phyloP scores from a whole-genome alignment of 2,888 invertebrate genomes.

The Orchesellides sinensis region DNA sequence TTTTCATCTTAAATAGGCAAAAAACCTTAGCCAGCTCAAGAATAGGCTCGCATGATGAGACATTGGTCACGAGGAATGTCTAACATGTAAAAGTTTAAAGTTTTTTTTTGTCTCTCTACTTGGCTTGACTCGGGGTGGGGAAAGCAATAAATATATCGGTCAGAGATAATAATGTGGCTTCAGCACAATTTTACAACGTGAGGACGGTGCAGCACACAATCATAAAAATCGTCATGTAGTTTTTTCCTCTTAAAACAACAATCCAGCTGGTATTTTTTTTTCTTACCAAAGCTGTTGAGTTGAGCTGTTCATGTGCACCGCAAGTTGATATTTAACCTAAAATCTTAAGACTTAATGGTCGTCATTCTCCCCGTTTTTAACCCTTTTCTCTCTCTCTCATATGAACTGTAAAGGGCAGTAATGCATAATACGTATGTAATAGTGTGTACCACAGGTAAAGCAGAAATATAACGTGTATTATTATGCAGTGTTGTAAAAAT shows the following conservation, averaged over 20 bases:
- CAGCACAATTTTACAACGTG: slow-evolving; percentile 47
- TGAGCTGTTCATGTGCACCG: slow-evolving; percentile 11
- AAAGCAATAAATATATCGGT: slow-evolving; percentile 65
- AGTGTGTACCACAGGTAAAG: background rate
- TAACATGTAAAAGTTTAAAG: slow-evolving; percentile 4
- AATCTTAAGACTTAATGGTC: slow-evolving; percentile 42
- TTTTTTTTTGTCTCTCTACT: background rate
- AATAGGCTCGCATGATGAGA: no score
- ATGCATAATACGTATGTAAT: background rate
- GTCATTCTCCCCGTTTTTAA: slow-evolving; percentile 36
- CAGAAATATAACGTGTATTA: slow-evolving; percentile 22
- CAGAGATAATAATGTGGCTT: slow-evolving; percentile 53
- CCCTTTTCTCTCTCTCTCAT: slow-evolving; percentile 24
- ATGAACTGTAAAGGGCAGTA: background rate
- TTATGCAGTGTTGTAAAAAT: slow-evolving; percentile 43
- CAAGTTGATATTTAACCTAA: slow-evolving; percentile 47
- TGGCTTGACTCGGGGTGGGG: slow-evolving; percentile 56
- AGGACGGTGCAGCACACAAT: slow-evolving; percentile 46
- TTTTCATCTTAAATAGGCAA: slow-evolving; percentile 50
- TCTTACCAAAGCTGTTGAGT: slow-evolving; percentile 29
- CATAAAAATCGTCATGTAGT: slow-evolving; percentile 60
- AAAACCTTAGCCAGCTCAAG: slow-evolving; percentile 32
- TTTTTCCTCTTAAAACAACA: slow-evolving; percentile 59
- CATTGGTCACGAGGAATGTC: slow-evolving; percentile 41
- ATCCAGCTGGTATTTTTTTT: slow-evolving; percentile 56